These are phyloP conservation scores for Siniperca chuatsi DNA, from an alignment of 2,113 vertebrate genomes.

Conservation along the genomic window DNA sequence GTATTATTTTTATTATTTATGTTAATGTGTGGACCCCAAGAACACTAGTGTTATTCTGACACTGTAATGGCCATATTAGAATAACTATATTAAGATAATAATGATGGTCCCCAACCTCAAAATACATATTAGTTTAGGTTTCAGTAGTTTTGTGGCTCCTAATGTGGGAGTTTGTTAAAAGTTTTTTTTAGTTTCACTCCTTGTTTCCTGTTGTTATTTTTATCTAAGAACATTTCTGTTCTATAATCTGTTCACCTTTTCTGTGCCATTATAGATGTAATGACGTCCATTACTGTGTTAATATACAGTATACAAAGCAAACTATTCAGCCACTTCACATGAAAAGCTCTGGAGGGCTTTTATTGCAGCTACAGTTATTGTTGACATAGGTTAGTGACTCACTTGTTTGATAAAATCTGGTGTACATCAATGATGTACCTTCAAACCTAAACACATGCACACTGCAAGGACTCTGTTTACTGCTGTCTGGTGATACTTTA, in stretches of 20 bases:
- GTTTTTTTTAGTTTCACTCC: background rate
- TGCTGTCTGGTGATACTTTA: background rate
- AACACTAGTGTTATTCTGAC: background rate
- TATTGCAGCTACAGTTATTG: background rate
- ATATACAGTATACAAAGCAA: constrained; percentile 3
- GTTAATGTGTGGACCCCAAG: background rate
- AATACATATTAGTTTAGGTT: background rate
- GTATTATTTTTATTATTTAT: background rate
- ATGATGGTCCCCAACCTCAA: background rate
- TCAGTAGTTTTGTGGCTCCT: background rate
- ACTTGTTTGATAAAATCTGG: background rate
- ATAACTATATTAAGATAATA: background rate
- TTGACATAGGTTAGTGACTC: background rate
- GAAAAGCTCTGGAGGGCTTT: background rate
- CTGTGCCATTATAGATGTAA: background rate
- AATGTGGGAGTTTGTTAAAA: background rate
- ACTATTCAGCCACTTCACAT: background rate
- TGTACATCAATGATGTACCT: background rate
- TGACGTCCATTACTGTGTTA: background rate
- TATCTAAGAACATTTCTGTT: background rate
- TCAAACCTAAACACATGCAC: background rate
- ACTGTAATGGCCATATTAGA: background rate
- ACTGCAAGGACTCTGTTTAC: background rate
- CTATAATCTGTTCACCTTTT: background rate
- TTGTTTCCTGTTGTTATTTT: background rate